Conservation (phyloP, 2,797 vertebrate species). For the Rhynchotus rufescens region DNA sequence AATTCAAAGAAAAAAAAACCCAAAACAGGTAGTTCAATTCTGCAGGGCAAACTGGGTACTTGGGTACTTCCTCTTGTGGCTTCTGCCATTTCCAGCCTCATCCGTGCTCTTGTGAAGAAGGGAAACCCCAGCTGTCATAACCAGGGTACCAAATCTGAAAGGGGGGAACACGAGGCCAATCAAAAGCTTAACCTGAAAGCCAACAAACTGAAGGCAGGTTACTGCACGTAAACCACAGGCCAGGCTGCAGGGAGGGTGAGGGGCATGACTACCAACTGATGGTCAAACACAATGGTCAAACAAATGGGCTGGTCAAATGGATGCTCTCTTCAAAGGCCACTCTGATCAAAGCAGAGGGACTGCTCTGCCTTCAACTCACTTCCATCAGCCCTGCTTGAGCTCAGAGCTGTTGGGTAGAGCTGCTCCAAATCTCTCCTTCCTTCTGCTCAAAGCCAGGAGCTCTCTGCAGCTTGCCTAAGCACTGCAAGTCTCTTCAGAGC, state of each 20-base stretch:
- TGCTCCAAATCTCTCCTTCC: not conserved
- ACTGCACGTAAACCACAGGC: not conserved
- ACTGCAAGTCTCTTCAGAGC: not conserved
- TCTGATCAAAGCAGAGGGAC: not conserved
- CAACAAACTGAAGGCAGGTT: not conserved
- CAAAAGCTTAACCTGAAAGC: not conserved
- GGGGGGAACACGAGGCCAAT: not conserved
- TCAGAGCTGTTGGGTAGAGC: not conserved
- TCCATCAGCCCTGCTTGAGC: not conserved
- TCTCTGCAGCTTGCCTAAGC: not conserved
- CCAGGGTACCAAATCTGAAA: not conserved
- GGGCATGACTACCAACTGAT: not conserved
- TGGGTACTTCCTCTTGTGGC: not conserved
- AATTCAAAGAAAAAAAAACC: not conserved
- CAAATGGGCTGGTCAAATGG: not conserved
- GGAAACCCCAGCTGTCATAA: slow-evolving; percentile 25
- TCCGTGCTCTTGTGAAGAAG: not conserved
- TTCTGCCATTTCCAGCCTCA: not conserved
- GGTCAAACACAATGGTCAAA: no score
- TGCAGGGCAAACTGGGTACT: not conserved
- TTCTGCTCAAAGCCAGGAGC: not conserved
- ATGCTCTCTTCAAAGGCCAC: not conserved
- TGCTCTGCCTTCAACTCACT: not conserved
- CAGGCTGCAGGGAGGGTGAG: not conserved
- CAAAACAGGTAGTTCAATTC: not conserved